Conservation (phyloP, 2,113 vertebrate genomes). For the Esox niger region DNA sequence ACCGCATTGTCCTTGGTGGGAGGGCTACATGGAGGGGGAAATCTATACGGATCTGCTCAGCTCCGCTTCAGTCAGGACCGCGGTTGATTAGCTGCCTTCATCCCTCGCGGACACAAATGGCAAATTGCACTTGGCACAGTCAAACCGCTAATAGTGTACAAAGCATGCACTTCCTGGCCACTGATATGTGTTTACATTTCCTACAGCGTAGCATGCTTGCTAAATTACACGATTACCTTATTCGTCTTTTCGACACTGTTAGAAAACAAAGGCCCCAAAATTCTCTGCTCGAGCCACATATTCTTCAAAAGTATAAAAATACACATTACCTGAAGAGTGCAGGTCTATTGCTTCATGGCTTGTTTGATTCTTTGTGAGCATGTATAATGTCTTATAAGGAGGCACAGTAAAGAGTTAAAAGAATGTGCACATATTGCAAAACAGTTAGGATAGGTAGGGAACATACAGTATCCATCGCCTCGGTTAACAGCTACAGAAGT, state of each 20-base stretch:
- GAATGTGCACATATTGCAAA: background rate
- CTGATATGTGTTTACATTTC: slow-evolving; percentile 18
- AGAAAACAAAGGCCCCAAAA: slow-evolving; percentile 11
- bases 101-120: slow-evolving; percentile 33
- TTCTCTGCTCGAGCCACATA: background rate
- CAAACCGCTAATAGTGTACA: slow-evolving; percentile 36
- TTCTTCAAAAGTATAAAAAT: background rate
- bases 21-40: background rate
- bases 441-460: background rate
- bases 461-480: background rate
- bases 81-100: slow-evolving; percentile 26
- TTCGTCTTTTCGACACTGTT: slow-evolving; percentile 31
- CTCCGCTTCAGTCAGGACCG: slow-evolving; percentile 7
- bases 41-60: slow-evolving; percentile 27
- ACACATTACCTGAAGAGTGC: too few relatives aligned
- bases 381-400: too few relatives aligned
- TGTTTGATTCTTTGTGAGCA: too few relatives aligned
- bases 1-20: slow-evolving; percentile 10
- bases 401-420: too few relatives aligned
- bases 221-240: slow-evolving; percentile 30
- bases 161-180: slow-evolving; percentile 11
- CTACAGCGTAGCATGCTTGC: slow-evolving; percentile 15
- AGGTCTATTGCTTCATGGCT: too few relatives aligned
- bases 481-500: background rate
- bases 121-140: slow-evolving; percentile 41